phyloP scores from a whole-genome alignment of 2,113 vertebrate genomes.

The Podilymbus podiceps region DNA sequence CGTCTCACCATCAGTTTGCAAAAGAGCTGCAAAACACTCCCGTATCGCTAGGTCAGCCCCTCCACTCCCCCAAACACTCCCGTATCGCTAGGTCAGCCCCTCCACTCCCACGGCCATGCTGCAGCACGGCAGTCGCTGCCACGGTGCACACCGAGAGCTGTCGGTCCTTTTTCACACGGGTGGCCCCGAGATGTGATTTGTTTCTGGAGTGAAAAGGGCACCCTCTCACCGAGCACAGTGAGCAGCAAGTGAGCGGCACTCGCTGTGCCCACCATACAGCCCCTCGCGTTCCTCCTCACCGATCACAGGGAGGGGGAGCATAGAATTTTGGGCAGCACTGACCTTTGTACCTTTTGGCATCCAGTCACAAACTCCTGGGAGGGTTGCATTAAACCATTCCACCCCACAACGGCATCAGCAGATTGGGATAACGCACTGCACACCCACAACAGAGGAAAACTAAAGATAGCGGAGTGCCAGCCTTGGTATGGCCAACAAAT shows the following conservation, averaged over 20 bases:
- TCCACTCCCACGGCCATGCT: not conserved
- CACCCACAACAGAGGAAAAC: not conserved
- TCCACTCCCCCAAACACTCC: not conserved
- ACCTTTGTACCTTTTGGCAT: not conserved
- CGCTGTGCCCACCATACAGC: not conserved
- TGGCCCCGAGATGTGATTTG: too few species aligned
- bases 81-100: not conserved
- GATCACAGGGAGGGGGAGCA: not conserved
- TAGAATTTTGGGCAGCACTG: not conserved
- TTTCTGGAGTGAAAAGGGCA: not conserved
- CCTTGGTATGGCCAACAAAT: not conserved
- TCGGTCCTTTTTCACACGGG: not conserved
- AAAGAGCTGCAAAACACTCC: not conserved
- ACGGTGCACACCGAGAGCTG: not conserved
- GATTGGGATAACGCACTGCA: too few species aligned
- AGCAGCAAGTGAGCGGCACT: accelerated
- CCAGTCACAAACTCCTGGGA: too few species aligned
- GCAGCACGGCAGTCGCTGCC: not conserved
- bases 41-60: not conserved
- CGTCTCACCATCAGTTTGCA: not conserved
- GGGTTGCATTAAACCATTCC: not conserved
- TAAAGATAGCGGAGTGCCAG: not conserved
- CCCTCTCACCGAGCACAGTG: not conserved
- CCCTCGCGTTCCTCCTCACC: not conserved
- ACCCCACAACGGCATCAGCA: too few species aligned